Evolutionary conservation across 2,113 vertebrate species (phyloP), one percentile per base, ranked within the genome.

Genomic region (Oryzias curvinotus): DNA sequence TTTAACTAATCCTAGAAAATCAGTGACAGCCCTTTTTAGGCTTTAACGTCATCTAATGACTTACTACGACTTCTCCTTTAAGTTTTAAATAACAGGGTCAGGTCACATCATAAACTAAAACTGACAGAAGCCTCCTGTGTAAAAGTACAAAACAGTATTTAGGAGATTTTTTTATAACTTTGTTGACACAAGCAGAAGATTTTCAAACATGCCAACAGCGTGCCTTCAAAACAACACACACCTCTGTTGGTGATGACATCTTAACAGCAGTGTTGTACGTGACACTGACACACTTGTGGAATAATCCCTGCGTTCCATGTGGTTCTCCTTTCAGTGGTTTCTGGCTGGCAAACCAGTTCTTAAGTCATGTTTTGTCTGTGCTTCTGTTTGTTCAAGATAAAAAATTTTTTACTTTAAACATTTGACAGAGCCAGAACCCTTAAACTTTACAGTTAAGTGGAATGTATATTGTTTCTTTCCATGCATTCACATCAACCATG

Each of bases 321-420:
- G 71, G 66, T 79, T 56, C 73, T 67, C 64, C 72, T 52, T 75
- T 59, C 61, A 82, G 65, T 63, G 69, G 74, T 75, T 78, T 16
- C 52, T 65, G 42, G 70, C 68, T 62, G 89, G 74, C 83, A 77
- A 85, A 86, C 87, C 83, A 55, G 89, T 91, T 91, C 75, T 57
- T 84, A 82, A 57, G 30, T 67, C 36, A 3, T 36, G 36, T 12
- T 36, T 36, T 18, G 17, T 14, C 42, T 41, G 65, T 72, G 55
- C 8, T 12, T 8, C 36, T 36, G 36, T 36, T 36, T 36, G 3
- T 36, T 36, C 12, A 3, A 36, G 21, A 23, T 23, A 23, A 23
- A 23, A 23, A 23, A 23, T 23, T 2, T 36, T 36, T 36, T 12
- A 36, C 8, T 36, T 8, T 10, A 10, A 36, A 36, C 36, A 36